Evolutionary conservation across 1,140 invertebrate species (phyloP).

Genomic region (Diabrotica virgifera): DNA sequence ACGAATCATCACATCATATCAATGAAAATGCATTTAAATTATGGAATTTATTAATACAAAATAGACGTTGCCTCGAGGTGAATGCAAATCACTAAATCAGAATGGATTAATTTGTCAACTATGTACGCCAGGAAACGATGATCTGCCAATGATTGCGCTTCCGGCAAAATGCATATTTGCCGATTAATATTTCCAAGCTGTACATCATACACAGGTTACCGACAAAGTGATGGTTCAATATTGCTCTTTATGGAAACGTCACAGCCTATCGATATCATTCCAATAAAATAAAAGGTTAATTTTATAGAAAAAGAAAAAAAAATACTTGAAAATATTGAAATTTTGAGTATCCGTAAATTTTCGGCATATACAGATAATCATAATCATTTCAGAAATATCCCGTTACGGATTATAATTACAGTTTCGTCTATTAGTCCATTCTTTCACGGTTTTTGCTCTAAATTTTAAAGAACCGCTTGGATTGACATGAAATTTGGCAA

Average conservation of each 20-base stretch:
- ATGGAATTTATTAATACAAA: conserved; percentile 33
- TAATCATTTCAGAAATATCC: too few relatives aligned
- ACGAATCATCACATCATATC: conserved; percentile 26
- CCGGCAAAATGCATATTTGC: conserved; percentile 4
- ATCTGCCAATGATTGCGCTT: conserved; percentile 10
- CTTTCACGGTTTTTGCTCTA: too few relatives aligned
- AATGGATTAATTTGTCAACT: conserved; percentile 34
- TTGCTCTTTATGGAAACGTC: neutral
- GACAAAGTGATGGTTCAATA: neutral
- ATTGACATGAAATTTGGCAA: too few relatives aligned
- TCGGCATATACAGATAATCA: too few relatives aligned
- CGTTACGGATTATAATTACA: too few relatives aligned
- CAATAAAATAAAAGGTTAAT: too few relatives aligned
- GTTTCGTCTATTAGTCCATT: too few relatives aligned
- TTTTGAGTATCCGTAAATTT: too few relatives aligned
- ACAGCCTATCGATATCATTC: neutral
- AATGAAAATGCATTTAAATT: conserved; percentile 31
- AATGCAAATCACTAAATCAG: conserved; percentile 34
- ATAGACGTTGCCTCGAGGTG: conserved; percentile 24
- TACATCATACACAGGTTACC: neutral
- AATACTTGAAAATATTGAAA: too few relatives aligned
- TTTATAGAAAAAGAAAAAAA: too few relatives aligned
- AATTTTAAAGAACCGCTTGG: too few relatives aligned
- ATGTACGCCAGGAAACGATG: conserved; percentile 18
- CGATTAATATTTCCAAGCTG: conserved; percentile 18